Evolutionary conservation across 30 jellyfish, hydroid and myxozoan species (phyloP), one percentile per base, ranked within the genome.

Genomic region (Hydractinia echinata): DNA sequence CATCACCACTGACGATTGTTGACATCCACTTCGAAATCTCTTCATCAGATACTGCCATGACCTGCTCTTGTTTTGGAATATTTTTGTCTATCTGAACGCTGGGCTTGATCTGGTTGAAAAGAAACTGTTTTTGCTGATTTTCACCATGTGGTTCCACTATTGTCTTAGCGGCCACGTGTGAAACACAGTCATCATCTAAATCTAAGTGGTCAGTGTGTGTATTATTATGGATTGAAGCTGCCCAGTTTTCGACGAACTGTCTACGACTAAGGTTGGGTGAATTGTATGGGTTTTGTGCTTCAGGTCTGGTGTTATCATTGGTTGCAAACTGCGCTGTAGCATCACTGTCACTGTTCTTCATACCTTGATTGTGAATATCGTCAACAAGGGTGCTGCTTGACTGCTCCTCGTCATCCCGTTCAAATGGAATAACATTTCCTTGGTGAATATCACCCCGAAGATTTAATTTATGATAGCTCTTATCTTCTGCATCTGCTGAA

Each of bases 401-500:
- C 10, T 64, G 18, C 19, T 58, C 74, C 39, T 64, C 74, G 51
- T 64, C 74, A 64, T 64, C 74, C 39, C 39, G 19, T 51, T 64
- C 74, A 7, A 64, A 51, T 6, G 74, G 19, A 13, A 64, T 64
- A 51, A n/a, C 39, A 64, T 7, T 6, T 7, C 74, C 9, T 30
- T 30, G 44, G 39, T 64, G 19, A n/a, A 64, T 6, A 64, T 64
- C 74, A 64, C 39, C 39, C 39, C 74, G 9, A 64, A 64, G 10
- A 64, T 64, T 64, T 51, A 64, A 64, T 51, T 64, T 64, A 51
- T n/a, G 39, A 13, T n/a, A 44, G 39, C 74, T 64, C 18, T 64
- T 64, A 13, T 83, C 96, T 30, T 88, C 96, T 30, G 77, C 89
- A 77, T 88, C 96, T 39, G 87, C 88, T 3, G 97, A 84, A 77